A percentile compares a stretch with the other conserved stretches of the same genome.
These are phyloP conservation scores for Bilobella aurantiaca DNA, from an alignment of 1,140 invertebrate species.

Conservation along the genomic window DNA sequence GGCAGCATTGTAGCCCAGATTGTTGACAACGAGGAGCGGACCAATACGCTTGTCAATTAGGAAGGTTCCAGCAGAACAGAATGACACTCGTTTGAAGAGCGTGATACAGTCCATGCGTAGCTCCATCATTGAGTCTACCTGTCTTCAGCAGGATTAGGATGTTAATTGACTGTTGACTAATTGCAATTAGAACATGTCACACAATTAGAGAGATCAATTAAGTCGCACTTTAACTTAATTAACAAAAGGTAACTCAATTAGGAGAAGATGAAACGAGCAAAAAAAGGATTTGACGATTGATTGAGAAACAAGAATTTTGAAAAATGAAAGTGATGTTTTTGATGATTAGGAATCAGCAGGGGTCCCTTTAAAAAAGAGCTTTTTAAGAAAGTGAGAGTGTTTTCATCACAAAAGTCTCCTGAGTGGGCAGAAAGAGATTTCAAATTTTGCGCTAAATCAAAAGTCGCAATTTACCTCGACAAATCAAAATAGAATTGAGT, in stretches of 20 bases:
- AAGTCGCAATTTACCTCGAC: too few relatives aligned
- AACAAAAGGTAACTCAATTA: neutral
- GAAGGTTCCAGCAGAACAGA: constrained; percentile 22
- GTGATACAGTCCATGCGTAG: neutral
- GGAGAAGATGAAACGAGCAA: too few relatives aligned
- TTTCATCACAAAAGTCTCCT: too few relatives aligned
- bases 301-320: too few relatives aligned
- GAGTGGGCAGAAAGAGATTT: too few relatives aligned
- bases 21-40: neutral
- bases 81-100: neutral
- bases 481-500: too few relatives aligned
- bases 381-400: too few relatives aligned
- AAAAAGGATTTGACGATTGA: too few relatives aligned
- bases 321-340: too few relatives aligned
- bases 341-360: too few relatives aligned
- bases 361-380: too few relatives aligned
- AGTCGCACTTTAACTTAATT: neutral
- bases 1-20: neutral
- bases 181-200: neutral
- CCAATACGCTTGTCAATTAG: constrained; percentile 15
- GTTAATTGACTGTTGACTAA: neutral
- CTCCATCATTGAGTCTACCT: neutral
- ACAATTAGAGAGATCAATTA: neutral
- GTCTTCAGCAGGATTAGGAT: neutral
- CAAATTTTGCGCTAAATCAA: too few relatives aligned